Evolutionary conservation across 2,888 invertebrate genomes (phyloP).

Genomic region (Spisula solida): DNA sequence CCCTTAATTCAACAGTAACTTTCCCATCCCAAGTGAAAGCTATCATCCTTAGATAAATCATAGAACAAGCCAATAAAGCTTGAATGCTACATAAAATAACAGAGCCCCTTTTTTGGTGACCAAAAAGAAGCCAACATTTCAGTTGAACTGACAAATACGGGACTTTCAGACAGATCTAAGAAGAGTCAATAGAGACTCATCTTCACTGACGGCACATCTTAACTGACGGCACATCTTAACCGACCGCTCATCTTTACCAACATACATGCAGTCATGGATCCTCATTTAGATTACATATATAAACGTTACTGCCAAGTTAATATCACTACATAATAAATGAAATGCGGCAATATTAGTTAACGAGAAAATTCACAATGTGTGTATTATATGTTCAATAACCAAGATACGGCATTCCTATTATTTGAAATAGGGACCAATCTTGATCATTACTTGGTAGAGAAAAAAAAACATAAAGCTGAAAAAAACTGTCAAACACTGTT

Average conservation of each 20-base stretch:
- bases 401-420: neutral
- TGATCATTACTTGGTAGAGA: neutral
- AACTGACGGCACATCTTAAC: neutral
- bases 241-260: neutral
- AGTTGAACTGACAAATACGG: neutral
- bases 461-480: neutral
- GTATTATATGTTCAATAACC: neutral
- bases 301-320: conserved; percentile 1
- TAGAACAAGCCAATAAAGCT: too few species aligned
- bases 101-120: too few species aligned
- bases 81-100: too few species aligned
- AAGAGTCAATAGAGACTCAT: neutral
- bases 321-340: conserved; percentile 23
- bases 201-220: too few species aligned
- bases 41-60: neutral
- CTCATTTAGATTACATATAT: neutral
- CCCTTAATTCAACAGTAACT: neutral
- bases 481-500: neutral
- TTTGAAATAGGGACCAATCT: conserved; percentile 8
- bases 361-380: neutral
- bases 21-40: neutral
- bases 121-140: too few species aligned
- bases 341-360: conserved; percentile 23
- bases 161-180: too few species aligned
- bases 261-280: neutral